Base-by-base conservation (phyloP, 1,140 invertebrate species). In the Callitettix versicolor region DNA sequence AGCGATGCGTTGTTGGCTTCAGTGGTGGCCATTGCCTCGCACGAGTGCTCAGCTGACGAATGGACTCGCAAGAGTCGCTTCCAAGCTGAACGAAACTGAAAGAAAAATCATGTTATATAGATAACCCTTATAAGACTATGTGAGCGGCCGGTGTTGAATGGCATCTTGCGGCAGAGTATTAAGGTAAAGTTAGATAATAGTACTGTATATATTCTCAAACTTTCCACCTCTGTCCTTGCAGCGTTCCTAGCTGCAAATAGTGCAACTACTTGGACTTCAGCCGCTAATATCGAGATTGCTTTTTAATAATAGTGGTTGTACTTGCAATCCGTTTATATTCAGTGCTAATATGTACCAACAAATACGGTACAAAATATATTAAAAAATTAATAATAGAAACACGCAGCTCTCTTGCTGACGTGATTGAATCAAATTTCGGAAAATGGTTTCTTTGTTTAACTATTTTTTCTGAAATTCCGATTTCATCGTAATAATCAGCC, bases 41-140 rank as follows among this genome's bases (percentile, higher is more conserved):
- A 47, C 7, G 57, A 60, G 4, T 17, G 30, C 15, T 53, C 34
- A 15, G 50, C 30, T 3, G 36, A 12, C 1, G 33, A 22, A 2
- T 15, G 33, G 21, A 56, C 44, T 7, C 58, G 52, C 0, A 62
- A 44, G 4, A 59, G 26, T 33, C 50, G 24, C 30, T 42, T 47
- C 60, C 56, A 63, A 5, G 62, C 55, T 20, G 62, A 54, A 30
- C 60, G 57, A 53, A 64, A 67, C 65, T 67, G 57, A 7, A 62
- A 58, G 38, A 49, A 57, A 56, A 42, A 17, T 38, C 2, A 33
- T 18, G 17, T 43, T 15, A 43, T 14, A 9, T 36, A 36, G 34
- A 9, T 9, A 36, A 36, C 9, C 34, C 9, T 9, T 36, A n/a
- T 36, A n/a, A n/a, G 34, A 36, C 9, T 43, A 7, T 46, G 5